Evolutionary conservation across 1,140 invertebrate species (phyloP).

Genomic region (Drosophila tani): DNA sequence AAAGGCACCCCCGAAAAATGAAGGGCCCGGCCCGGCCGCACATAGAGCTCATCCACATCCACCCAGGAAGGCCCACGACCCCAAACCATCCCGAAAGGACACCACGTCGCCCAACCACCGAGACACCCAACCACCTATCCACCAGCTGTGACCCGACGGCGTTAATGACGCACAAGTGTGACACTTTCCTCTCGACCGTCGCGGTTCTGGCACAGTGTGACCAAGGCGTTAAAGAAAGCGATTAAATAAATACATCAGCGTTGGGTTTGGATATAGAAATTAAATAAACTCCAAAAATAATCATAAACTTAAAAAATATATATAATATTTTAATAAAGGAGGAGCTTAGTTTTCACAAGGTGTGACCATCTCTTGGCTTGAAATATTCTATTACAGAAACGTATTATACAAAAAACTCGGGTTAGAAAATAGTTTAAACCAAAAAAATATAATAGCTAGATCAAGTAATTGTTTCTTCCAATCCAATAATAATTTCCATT

Average conservation of each 20-base stretch:
- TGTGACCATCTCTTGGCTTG: neutral
- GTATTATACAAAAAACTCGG: no score
- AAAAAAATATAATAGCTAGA: no score
- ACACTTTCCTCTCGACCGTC: constrained; percentile 59
- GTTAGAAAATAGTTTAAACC: no score
- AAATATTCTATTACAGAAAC: neutral
- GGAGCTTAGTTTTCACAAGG: neutral
- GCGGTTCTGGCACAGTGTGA: constrained; percentile 19
- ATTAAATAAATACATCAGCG: no score
- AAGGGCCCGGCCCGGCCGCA: constrained; percentile 3
- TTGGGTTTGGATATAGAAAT: no score
- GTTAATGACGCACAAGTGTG: constrained; percentile 83
- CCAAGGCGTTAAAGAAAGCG: neutral
- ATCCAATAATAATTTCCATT: no score
- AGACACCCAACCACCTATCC: constrained; percentile 55
- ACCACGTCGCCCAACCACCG: neutral
- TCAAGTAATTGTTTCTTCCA: no score
- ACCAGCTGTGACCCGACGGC: constrained; percentile 80
- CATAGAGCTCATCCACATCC: constrained; percentile 27
- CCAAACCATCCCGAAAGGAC: no score
- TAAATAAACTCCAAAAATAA: neutral
- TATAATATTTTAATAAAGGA: no score
- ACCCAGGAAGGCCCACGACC: constrained; percentile 6
- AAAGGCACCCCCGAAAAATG: constrained; percentile 44
- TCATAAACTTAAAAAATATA: neutral